These are phyloP conservation scores for Pogonocherus hispidulus DNA, from an alignment of 2,888 invertebrate genomes.

Conservation along the genomic window DNA sequence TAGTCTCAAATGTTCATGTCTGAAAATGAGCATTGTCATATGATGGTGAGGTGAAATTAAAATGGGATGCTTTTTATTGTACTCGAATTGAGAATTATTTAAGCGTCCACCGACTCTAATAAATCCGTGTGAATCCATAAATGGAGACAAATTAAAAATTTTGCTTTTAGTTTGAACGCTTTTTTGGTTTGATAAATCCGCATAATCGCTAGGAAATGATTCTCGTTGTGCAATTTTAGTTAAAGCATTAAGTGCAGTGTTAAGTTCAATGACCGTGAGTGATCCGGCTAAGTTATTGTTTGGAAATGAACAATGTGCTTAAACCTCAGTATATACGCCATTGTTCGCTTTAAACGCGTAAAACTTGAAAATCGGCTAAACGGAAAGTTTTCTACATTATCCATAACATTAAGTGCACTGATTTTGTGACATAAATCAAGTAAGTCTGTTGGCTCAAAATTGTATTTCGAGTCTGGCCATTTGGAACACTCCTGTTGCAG, in stretches of 20 bases:
- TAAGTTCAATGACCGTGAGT: not conserved
- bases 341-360: not conserved
- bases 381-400: not conserved
- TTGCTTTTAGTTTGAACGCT: not conserved
- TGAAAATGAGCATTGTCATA: no score
- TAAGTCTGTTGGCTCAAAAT: not conserved
- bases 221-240: not conserved
- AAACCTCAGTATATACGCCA: not conserved
- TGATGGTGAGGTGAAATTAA: no score
- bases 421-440: not conserved
- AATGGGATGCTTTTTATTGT: no score
- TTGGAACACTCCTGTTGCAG: not conserved
- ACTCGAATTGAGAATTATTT: no score
- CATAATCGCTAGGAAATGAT: not conserved
- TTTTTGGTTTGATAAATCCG: not conserved
- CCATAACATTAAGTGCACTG: not conserved
- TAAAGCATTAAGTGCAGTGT: no score
- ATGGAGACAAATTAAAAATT: slow-evolving; percentile 7
- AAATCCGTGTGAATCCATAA: no score
- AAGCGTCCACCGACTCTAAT: no score
- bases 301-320: not conserved
- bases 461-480: not conserved
- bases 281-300: not conserved
- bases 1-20: no score
- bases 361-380: not conserved